Evolutionary conservation across 2,888 invertebrate species (phyloP).

Genomic region (Emmelina monodactyla): DNA sequence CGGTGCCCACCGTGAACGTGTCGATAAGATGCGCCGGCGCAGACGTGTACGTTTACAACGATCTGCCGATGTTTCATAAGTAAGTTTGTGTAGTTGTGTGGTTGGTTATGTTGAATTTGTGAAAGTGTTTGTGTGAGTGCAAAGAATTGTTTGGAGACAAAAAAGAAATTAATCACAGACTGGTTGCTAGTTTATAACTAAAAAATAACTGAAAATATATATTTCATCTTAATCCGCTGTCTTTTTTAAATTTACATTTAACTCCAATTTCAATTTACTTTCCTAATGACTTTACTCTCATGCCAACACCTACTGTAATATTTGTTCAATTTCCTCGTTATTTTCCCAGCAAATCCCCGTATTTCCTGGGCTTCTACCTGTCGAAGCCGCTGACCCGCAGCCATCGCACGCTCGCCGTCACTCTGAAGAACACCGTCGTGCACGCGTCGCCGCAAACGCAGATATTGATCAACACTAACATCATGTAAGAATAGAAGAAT

Average conservation of each 20-base stretch:
- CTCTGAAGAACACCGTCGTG: slow-evolving; percentile 18
- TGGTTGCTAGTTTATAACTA: no score
- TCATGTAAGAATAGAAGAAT: slow-evolving; percentile 42
- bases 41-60: slow-evolving; percentile 32
- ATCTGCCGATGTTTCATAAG: slow-evolving; percentile 27
- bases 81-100: no score
- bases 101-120: no score
- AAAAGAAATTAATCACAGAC: no score
- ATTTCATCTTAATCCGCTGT: no score
- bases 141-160: no score
- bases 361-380: slow-evolving; percentile 45
- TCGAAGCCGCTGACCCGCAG: slow-evolving; percentile 36
- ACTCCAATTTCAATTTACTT: no score
- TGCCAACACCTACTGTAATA: not conserved
- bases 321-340: not conserved
- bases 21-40: slow-evolving; percentile 22
- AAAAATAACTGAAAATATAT: no score
- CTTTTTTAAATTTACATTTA: no score
- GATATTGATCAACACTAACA: slow-evolving; percentile 33
- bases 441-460: slow-evolving; percentile 26
- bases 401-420: slow-evolving; percentile 34
- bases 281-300: no score
- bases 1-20: slow-evolving; percentile 24
- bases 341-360: slow-evolving; percentile 19
- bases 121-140: no score